These are phyloP conservation scores for Macroglossus sobrinus DNA, from an alignment of 2,113 vertebrate species.

Conservation along the genomic window DNA sequence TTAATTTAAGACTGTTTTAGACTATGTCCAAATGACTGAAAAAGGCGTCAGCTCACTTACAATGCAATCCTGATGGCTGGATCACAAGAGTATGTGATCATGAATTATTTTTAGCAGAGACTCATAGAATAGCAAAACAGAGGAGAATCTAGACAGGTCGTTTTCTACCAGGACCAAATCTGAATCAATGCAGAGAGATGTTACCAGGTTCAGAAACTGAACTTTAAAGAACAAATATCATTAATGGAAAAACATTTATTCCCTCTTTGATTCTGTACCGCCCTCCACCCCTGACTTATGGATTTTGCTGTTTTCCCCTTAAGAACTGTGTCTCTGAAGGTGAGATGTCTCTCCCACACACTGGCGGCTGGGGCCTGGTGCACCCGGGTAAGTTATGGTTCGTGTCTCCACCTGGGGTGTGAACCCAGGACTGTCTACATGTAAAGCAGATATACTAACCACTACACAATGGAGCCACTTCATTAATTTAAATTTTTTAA, in stretches of 20 bases:
- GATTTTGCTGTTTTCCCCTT: too few relatives aligned
- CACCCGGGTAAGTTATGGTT: too few relatives aligned
- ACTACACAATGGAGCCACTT: too few relatives aligned
- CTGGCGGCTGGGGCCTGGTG: too few relatives aligned
- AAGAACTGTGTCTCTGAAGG: too few relatives aligned
- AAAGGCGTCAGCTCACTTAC: background rate
- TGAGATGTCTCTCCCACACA: too few relatives aligned
- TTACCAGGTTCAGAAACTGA: background rate
- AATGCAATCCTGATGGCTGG: background rate
- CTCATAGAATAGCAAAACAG: background rate
- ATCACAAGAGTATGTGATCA: background rate
- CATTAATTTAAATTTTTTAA: background rate
- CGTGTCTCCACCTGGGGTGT: too few relatives aligned
- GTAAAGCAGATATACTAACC: too few relatives aligned
- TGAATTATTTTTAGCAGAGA: background rate
- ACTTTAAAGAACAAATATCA: background rate
- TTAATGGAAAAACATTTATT: background rate
- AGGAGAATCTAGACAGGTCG: background rate
- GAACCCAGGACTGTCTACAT: too few relatives aligned
- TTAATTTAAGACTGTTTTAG: conserved; percentile 20
- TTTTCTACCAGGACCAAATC: background rate
- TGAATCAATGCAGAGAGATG: background rate
- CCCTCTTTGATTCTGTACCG: too few relatives aligned
- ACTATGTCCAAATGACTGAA: background rate
- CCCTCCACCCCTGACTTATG: too few relatives aligned